These are phyloP conservation scores for Motacilla alba DNA, from an alignment of 2,113 vertebrate species.

Conservation along the genomic window DNA sequence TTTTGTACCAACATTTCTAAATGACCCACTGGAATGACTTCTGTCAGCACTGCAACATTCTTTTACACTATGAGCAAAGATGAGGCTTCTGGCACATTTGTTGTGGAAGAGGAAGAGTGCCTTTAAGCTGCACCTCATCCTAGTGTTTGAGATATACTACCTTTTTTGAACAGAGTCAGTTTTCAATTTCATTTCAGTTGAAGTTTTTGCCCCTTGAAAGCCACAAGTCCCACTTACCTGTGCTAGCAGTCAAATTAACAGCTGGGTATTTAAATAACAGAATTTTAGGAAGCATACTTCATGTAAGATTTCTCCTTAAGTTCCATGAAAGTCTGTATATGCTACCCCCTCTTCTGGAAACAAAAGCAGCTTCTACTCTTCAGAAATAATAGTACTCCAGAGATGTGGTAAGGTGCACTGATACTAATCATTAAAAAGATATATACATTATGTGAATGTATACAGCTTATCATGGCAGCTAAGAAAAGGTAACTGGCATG, in stretches of 20 bases:
- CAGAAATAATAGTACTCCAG: background rate
- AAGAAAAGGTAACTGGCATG: background rate
- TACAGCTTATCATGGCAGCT: background rate
- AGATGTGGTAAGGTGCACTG: accelerated
- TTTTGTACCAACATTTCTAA: background rate
- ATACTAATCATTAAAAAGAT: background rate
- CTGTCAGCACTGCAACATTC: background rate
- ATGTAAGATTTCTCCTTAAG: background rate
- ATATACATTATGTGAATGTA: background rate
- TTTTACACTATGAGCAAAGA: background rate
- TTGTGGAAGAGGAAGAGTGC: background rate
- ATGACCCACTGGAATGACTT: background rate
- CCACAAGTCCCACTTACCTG: background rate
- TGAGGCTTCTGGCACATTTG: background rate
- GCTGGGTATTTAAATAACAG: background rate
- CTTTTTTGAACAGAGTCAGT: background rate
- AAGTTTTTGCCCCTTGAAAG: background rate
- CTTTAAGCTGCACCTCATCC: background rate
- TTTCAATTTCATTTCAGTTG: background rate
- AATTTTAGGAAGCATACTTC: background rate
- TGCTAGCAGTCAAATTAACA: background rate
- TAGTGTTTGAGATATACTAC: background rate
- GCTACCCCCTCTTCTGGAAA: background rate
- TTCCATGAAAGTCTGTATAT: background rate
- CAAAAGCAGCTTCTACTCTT: background rate